Evolutionary conservation across 2,113 vertebrate genomes (phyloP), one percentile per base, ranked within the genome.

Genomic region (Dasyurus viverrinus): DNA sequence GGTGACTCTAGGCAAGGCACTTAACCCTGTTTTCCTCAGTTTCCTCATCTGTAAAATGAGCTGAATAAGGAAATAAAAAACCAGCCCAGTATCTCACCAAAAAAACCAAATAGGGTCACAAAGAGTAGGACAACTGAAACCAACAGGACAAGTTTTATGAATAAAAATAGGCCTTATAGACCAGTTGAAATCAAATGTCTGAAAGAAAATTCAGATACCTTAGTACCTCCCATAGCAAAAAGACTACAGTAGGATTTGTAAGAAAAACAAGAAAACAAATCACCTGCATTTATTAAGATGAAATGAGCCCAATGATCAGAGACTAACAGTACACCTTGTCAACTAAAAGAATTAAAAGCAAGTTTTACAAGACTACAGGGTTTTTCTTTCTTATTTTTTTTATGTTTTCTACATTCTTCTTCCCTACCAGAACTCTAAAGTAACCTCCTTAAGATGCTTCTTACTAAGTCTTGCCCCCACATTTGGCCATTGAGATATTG

Each of bases 141-240:
- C 30, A 36, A 36, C 12, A 4, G 12, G 36, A 12, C 11, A 68
- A 68, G 91, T 95, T 93, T 94, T 53, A 84, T 68, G 42, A 95
- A 90, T 93, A 94, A 96, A 93, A 91, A 19, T 26, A 96, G 93
- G 93, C 84, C 93, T 92, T 52, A 93, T 90, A 90, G 50, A 93
- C 48, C 54, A 94, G 60, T 95, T 53, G 91, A 90, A 53, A 90
- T 92, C 84, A 96, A 90, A 90, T 95, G 9, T 54, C n/a, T 94
- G 96, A 93, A 10, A 26, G 36, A 54, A 10, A 84, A 54, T 54
- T 94, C 94, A 54, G 92, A 46, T 93, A 47, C 23, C n/a, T n/a
- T 24, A 2, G n/a, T n/a, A 95, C n/a, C 92, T 57, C 90, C 76
- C 92, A 47, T 0, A 94, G 53, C 46, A 36, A 91, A 36, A 91